phyloP scores from a whole-genome alignment of 2,888 invertebrate genomes.

The Tanaodytes sp. region DNA sequence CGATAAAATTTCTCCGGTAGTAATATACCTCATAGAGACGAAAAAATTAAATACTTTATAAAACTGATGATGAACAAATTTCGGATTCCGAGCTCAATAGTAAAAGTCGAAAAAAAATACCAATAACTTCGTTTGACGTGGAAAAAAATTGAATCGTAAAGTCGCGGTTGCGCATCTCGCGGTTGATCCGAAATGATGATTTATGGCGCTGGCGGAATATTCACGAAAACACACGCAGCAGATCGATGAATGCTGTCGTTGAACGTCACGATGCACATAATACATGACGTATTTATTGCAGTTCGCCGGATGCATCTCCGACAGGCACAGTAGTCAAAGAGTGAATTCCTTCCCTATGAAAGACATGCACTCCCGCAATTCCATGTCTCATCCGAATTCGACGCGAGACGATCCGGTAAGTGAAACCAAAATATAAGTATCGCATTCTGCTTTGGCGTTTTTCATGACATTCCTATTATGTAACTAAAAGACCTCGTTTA shows the following conservation, averaged over 20 bases:
- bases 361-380: slow-evolving; percentile 80
- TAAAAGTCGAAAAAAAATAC: too few relatives aligned
- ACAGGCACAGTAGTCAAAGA: slow-evolving; percentile 81
- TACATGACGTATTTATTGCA: slow-evolving; percentile 71
- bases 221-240: slow-evolving; percentile 38
- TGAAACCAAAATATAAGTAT: slow-evolving; percentile 53
- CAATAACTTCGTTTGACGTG: too few relatives aligned
- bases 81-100: too few relatives aligned
- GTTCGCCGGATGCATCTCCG: slow-evolving; percentile 85
- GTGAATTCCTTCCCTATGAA: slow-evolving; percentile 90
- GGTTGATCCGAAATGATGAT: slow-evolving; percentile 34
- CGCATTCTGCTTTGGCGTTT: too few relatives aligned
- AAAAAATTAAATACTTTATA: too few relatives aligned
- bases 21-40: too few relatives aligned
- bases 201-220: slow-evolving; percentile 32
- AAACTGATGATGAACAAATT: too few relatives aligned
- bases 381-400: slow-evolving; percentile 80
- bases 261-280: slow-evolving; percentile 31
- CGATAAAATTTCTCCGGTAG: too few relatives aligned
- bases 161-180: slow-evolving; percentile 32
- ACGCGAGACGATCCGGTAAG: slow-evolving; percentile 86
- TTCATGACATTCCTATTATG: too few relatives aligned
- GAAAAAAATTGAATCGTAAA: too few relatives aligned
- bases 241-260: slow-evolving; percentile 44
- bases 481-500: too few relatives aligned